These are phyloP conservation scores for Lateolabrax maculatus DNA, from an alignment of 2,797 vertebrate species.

Conservation along the genomic window DNA sequence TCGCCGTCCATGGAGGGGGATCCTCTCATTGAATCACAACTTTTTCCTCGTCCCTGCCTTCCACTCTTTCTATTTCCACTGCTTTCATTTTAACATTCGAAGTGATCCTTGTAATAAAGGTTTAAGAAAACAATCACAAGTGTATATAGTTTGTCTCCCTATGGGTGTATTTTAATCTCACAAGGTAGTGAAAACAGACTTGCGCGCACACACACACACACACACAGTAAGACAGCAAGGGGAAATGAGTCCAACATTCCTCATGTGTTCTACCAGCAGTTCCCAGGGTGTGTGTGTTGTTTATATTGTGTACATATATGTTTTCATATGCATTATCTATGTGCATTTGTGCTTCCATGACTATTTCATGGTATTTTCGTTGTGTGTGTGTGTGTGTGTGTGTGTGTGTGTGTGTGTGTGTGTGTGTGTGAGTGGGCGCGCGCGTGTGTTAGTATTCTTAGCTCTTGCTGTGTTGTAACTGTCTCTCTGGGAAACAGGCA, in stretches of 20 bases:
- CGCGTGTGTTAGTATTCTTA: slow-evolving; percentile 55
- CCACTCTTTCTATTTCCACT: too few relatives aligned
- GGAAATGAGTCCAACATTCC: slow-evolving; percentile 50
- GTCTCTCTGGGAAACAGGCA: slow-evolving; percentile 70
- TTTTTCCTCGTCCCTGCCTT: not conserved
- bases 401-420: slow-evolving; percentile 17
- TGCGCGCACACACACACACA: not conserved
- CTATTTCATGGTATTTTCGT: slow-evolving; percentile 40
- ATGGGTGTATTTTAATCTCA: slow-evolving; percentile 6
- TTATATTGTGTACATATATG: slow-evolving; percentile 29
- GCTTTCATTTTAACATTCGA: too few relatives aligned
- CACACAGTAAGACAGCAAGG: slow-evolving; percentile 21
- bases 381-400: slow-evolving; percentile 26
- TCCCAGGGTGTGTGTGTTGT: slow-evolving; percentile 45
- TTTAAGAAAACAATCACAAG: not conserved
- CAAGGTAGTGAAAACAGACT: not conserved
- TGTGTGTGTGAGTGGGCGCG: slow-evolving; percentile 4
- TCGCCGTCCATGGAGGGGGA: not conserved
- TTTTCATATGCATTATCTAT: slow-evolving; percentile 14
- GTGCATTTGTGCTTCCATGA: slow-evolving; percentile 24
- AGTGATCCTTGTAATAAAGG: not conserved
- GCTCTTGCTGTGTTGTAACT: slow-evolving; percentile 66
- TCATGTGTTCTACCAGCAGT: slow-evolving; percentile 35
- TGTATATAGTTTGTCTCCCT: not conserved
- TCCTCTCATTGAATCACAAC: not conserved